Base-by-base conservation (phyloP, 64 coral and sea anemone genomes). In the Platygyra sinensis region DNA sequence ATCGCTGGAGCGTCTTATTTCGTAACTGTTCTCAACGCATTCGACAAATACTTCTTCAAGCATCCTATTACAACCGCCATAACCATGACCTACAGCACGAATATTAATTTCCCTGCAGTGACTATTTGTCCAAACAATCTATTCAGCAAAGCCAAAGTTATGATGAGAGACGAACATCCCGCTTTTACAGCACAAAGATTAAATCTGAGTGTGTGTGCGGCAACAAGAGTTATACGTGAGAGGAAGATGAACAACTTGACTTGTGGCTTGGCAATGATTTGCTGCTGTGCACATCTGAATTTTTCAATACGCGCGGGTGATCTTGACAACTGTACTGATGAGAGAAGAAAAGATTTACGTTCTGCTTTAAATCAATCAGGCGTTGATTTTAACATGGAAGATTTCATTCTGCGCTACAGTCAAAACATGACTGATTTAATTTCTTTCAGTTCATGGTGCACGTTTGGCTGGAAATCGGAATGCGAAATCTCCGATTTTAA, bases 51-150 rank as follows among this genome's bases (percentile, higher is more conserved):
- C 82, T 46, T 46, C 62, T 52, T 57, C 74, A 77, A 63, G 39
- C 85, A 75, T 52, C 67, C 80, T 3, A 76, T 83, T 80, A 74
- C 79, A 0, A 91, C 89, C 28, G 72, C 29, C 11, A 51, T 91
- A 76, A 59, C 52, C 62, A 86, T 28, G 27, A 52, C 76, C 10
- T 67, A 63, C 24, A 1, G 17, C 15, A 62, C 9, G 11, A 52
- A 28, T 11, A 67, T 86, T 36, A 6, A 36, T 7, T 91, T 91
- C 32, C 89, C 89, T 1, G 80, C 89, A 28, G 72, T 91, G 55
- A 86, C 78, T 6, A 54, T 91, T 42, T 91, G 89, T 31, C 89
- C 81, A 33, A 76, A 80, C 52, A 91, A 91, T 76, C 36, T 91
- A 76, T 84, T 86, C 22, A 75, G 73, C 73, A 75, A 22, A 75